Base-by-base conservation (phyloP, 2,888 invertebrate species). In the Latheticus oryzae region DNA sequence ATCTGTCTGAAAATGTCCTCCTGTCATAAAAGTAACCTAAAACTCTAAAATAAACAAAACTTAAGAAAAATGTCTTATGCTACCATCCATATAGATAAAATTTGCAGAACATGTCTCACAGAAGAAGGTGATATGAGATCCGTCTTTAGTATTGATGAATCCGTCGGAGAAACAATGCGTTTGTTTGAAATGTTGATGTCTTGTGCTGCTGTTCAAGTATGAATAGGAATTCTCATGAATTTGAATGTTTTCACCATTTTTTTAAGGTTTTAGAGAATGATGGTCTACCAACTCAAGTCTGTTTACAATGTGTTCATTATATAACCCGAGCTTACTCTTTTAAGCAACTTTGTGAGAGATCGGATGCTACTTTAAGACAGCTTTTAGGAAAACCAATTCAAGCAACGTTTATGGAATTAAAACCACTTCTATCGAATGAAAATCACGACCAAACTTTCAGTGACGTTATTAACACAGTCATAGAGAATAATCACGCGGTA, bases 81-180 rank as follows among this genome's bases (percentile, higher is more conserved):
- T 57, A 56, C 65, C 5, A 48, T 73, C 26, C 70, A 76, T 61
- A 70, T 73, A 26, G 70, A 74, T 19, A 78, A 76, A 73, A 75
- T 78, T 47, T 78, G 78, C 61, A 68, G 78, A 55, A 78, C 78
- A 4, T 78, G 78, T 65, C 65, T 78, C 56, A 66, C 73, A 13
- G 76, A 76, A 66, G 72, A 71, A 37, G 65, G 61, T 56, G 68
- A 67, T 57, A 72, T 76, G 72, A 70, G 70, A 60, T 76, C 76
- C 13, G 65, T 78, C 7, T 78, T 77, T 60, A 72, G 70, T 56
- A 61, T 71, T 23, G 74, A 76, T 52, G 73, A 74, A 56, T 68
- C 68, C 24, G 53, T 64, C 28, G 76, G 74, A 4, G 73, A 75
- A 67, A 64, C 66, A 11, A 51, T 73, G 15, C 68, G 69, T 37